Evolutionary conservation across 2,888 invertebrate genomes (phyloP), one percentile per base, ranked within the genome.

Genomic region (Agriotes lineatus): DNA sequence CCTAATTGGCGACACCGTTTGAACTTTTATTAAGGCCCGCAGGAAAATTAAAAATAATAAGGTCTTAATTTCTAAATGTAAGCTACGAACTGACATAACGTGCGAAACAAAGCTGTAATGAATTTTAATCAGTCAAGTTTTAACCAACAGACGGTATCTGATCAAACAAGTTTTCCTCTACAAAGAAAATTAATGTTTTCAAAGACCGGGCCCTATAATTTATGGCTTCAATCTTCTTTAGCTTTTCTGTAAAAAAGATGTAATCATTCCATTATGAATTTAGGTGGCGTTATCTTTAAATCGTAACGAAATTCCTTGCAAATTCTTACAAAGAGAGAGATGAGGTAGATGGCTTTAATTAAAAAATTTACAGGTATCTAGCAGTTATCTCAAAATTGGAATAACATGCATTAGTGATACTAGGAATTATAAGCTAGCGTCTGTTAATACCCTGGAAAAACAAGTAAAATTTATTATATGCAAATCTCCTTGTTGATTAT

Each of bases 61-160:
- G 20, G 20, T 45, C 45, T 20, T 19, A 45, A 45, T 45, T 22
- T 10, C 30, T n/a, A 30, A 50, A 50, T 16, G 14, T 50, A 16
- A n/a, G 30, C n/a, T 16, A 16, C 1, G n/a, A 12, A 25, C 48
- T 48, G 20, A 48, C 50, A 50, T 50, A 50, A 25, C 14, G 44
- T 20, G 50, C 50, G 14, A 30, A 50, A 25, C 30, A 14, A 12
- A 12, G 30, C 30, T 30, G 12, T 30, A 50, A 50, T 6, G 50
- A 50, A 50, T 50, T 50, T 50, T 50, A 25, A 50, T 50, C 9
- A 50, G 30, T 7, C 2, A 16, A 25, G 25, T 50, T 50, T 50
- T 30, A 50, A 50, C 50, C 12, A 50, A 10, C 14, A 14, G 16
- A 50, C 14, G 22, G 22, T 30, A 50, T 30, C 25, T 50, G 50